These are phyloP conservation scores for Plagiodera versicolora DNA, from an alignment of 2,888 invertebrate species.

Conservation along the genomic window DNA sequence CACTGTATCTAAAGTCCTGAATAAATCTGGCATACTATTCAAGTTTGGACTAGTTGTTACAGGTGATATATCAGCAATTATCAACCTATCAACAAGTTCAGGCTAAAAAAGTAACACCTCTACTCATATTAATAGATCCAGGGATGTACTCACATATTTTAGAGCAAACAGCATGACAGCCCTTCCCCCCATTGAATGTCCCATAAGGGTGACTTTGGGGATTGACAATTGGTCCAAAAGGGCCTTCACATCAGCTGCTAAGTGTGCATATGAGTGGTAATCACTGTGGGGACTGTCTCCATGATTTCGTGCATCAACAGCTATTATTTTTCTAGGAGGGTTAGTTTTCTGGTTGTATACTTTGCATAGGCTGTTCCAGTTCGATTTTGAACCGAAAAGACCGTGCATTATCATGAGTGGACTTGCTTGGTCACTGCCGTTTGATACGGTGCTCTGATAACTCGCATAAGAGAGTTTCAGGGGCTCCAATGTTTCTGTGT, in stretches of 20 bases:
- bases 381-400: conserved; percentile 81
- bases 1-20: conserved; percentile 68
- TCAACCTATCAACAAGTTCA: conserved; percentile 64
- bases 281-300: conserved; percentile 86
- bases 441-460: conserved; percentile 59
- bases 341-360: conserved; percentile 59
- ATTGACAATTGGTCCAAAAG: conserved; percentile 67
- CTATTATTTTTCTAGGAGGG: conserved; percentile 71
- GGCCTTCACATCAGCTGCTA: conserved; percentile 73
- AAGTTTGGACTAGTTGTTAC: conserved; percentile 63
- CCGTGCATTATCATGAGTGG: conserved; percentile 89
- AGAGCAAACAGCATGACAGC: conserved; percentile 84
- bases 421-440: conserved; percentile 30
- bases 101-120: conserved; percentile 54
- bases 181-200: conserved; percentile 97
- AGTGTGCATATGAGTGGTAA: conserved; percentile 71
- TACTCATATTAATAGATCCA: conserved; percentile 1
- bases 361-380: conserved; percentile 83
- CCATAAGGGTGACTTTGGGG: conserved; percentile 70
- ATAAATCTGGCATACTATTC: conserved; percentile 63
- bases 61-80: conserved; percentile 76
- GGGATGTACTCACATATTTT: conserved; percentile 60
- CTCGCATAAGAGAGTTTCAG: conserved; percentile 69
- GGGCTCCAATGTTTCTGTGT: conserved; percentile 46
- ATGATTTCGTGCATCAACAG: conserved; percentile 91